Conservation (phyloP, 2,888 invertebrate species). For the Blastobasis lacticolella region DNA sequence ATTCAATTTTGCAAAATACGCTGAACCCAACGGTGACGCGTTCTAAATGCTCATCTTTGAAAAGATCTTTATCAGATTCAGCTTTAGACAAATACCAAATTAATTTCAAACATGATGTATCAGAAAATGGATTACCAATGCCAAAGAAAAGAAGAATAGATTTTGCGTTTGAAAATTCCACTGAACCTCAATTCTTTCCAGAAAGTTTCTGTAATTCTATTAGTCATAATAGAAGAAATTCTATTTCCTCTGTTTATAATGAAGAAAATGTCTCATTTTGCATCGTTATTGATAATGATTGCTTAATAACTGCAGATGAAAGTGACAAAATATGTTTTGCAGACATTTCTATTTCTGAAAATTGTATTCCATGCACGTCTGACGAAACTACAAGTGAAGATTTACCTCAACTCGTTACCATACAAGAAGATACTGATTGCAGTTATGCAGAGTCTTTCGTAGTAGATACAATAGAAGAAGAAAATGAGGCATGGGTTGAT, state of each 20-base stretch:
- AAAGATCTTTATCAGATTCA: slow-evolving; percentile 60
- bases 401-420: slow-evolving; percentile 10
- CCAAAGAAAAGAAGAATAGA: slow-evolving; percentile 43
- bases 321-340: slow-evolving; percentile 45
- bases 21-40: no score
- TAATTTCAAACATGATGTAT: slow-evolving; percentile 16
- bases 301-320: slow-evolving; percentile 50
- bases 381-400: slow-evolving; percentile 14
- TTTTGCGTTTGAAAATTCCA: slow-evolving; percentile 21
- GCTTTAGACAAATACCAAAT: slow-evolving; percentile 32
- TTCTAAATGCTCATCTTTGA: slow-evolving; percentile 21
- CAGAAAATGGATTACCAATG: slow-evolving; percentile 23
- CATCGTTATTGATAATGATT: slow-evolving; percentile 57
- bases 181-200: slow-evolving; percentile 27
- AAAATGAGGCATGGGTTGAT: slow-evolving; percentile 57
- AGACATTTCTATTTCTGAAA: slow-evolving; percentile 36
- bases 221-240: slow-evolving; percentile 54
- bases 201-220: slow-evolving; percentile 40
- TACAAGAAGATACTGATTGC: slow-evolving; percentile 16
- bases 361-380: slow-evolving; percentile 27
- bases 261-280: slow-evolving; percentile 59
- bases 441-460: slow-evolving; percentile 26
- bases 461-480: slow-evolving; percentile 29
- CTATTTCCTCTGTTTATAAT: slow-evolving; percentile 49
- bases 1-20: neutral